Base-by-base conservation (phyloP, 2,113 vertebrate species). In the Nerophis lumbriciformis region DNA sequence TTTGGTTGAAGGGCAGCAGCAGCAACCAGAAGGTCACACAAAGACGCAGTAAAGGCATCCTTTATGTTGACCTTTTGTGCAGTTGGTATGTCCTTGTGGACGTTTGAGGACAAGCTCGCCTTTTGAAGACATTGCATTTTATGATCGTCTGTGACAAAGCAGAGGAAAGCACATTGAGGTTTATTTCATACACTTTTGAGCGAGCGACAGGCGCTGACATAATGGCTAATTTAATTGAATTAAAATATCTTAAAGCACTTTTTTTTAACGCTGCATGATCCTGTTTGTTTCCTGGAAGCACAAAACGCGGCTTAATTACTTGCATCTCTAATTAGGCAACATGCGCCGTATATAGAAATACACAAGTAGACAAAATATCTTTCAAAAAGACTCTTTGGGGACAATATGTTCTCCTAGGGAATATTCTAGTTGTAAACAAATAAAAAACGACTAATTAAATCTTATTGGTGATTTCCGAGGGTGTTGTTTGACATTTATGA, bases 351-450 rank as follows among this genome's bases (percentile, higher is more conserved):
- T 50, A 45, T 16, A 12, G 16, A 59, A 59, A 47, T 47, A 28
- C 21, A 59, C 7, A 72, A 75, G 73, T 78, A 79, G 81, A 83
- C 5, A 52, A 80, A 84, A 84, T 83, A 75, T 84, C 69, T 75
- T 65, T 15, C 72, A 74, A 76, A 66, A 66, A 68, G 67, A 77
- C 72, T 86, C 83, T 84, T 68, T 66, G 63, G 85, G 88, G 85
- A 85, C 66, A 64, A 8, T 45, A 28, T 76, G 82, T 84, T 75
- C 83, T 88, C 76, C 60, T 38, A 80, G 79, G 76, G 28, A 87
- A 83, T 71, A 76, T 77, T 74, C 79, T 28, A 28, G 69, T 63
- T 73, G 65, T 83, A 83, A 82, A 84, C 77, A 87, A 75, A 85
- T 59, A 69, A 79, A 76, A 62, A 76, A 37, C 71, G 83, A 55